phyloP scores from a whole-genome alignment of 2,797 vertebrate genomes.

The Lagodon rhomboides region DNA sequence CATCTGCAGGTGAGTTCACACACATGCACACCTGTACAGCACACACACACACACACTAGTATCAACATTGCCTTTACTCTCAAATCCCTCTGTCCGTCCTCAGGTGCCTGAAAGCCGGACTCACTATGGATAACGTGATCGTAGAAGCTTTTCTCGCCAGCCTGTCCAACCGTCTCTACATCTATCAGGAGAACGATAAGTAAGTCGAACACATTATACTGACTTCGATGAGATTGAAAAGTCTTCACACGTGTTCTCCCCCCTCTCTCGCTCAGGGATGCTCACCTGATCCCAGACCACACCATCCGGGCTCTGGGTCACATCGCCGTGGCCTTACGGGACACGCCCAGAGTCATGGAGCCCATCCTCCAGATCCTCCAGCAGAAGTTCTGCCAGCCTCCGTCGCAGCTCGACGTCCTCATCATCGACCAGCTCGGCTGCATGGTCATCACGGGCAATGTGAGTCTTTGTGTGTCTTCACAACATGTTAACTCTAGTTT shows the following conservation, averaged over 20 bases:
- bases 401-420: slow-evolving; percentile 95
- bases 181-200: slow-evolving; percentile 99
- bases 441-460: slow-evolving; percentile 98
- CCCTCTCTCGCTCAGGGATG: slow-evolving; percentile 87
- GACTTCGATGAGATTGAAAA: not conserved
- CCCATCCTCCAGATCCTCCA: slow-evolving; percentile 98
- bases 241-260: not conserved
- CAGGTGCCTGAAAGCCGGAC: slow-evolving; percentile 96
- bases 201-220: slow-evolving; percentile 68
- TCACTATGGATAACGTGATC: slow-evolving; percentile 94
- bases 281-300: slow-evolving; percentile 97
- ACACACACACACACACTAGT: not conserved
- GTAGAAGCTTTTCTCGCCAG: slow-evolving; percentile 98
- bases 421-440: slow-evolving; percentile 98
- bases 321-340: slow-evolving; percentile 95
- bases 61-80: not conserved
- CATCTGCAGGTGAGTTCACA: slow-evolving; percentile 93
- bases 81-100: not conserved
- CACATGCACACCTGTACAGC: not conserved
- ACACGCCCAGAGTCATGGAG: slow-evolving; percentile 98
- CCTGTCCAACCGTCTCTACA: slow-evolving; percentile 97
- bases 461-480: slow-evolving; percentile 68
- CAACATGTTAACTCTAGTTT: not conserved
- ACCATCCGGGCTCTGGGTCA: slow-evolving; percentile 97
- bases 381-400: slow-evolving; percentile 99